Evolutionary conservation across 92 coral and sea anemone species (phyloP).

Genomic region (Phenganax subtilis): DNA sequence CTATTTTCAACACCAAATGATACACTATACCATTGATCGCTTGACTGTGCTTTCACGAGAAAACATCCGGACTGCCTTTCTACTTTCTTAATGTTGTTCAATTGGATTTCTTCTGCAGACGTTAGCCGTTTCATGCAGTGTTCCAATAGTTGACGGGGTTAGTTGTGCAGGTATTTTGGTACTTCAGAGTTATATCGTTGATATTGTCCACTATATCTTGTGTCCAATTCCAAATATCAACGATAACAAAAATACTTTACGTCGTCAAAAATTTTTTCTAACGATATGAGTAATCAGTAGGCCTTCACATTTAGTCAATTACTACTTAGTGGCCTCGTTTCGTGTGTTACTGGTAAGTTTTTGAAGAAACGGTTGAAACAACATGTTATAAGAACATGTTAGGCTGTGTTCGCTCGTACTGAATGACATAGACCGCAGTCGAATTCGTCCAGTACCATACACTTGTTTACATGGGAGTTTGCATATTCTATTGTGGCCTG

Average conservation of each 20-base stretch:
- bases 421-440: too few relatives aligned
- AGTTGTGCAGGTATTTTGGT: conserved; percentile 42
- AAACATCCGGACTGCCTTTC: conserved; percentile 18
- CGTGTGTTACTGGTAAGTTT: too few relatives aligned
- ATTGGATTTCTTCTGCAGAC: conserved; percentile 25
- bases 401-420: too few relatives aligned
- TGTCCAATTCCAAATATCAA: conserved; percentile 37
- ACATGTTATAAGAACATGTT: too few relatives aligned
- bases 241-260: not conserved
- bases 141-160: conserved; percentile 34
- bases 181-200: conserved; percentile 10
- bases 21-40: conserved; percentile 5
- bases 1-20: not conserved
- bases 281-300: too few relatives aligned
- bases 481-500: too few relatives aligned
- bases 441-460: too few relatives aligned
- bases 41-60: conserved; percentile 21
- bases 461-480: too few relatives aligned
- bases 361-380: too few relatives aligned
- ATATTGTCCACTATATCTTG: conserved; percentile 22
- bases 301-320: too few relatives aligned
- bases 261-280: too few relatives aligned
- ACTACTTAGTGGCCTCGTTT: too few relatives aligned
- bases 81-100: conserved; percentile 26
- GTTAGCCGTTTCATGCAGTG: conserved; percentile 42